Percentiles rank a stretch among this genome's conserved stretches.
Conservation (phyloP, 2,888 invertebrate genomes). For the Arge pagana region DNA sequence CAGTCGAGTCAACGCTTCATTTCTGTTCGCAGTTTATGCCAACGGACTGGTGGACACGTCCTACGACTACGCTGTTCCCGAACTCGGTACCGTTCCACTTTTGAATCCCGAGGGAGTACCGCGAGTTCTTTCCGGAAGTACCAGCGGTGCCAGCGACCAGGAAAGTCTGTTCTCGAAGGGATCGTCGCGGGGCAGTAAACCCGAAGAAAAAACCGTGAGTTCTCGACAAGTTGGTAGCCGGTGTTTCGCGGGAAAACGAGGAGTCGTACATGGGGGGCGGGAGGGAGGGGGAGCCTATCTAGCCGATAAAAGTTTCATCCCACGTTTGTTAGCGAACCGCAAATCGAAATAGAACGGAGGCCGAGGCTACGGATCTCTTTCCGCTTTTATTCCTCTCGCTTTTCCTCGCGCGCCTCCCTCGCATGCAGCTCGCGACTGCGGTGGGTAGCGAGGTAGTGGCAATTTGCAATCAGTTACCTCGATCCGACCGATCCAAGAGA, state of each 20-base stretch:
- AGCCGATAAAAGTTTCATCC: too few relatives aligned
- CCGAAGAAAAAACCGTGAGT: conserved; percentile 62
- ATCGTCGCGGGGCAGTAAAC: conserved; percentile 51
- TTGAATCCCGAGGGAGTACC: conserved; percentile 60
- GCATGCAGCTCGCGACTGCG: too few relatives aligned
- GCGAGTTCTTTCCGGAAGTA: conserved; percentile 47
- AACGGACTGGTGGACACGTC: conserved; percentile 63
- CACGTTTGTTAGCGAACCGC: too few relatives aligned
- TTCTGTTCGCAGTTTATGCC: conserved; percentile 48
- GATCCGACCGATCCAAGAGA: conserved; percentile 12
- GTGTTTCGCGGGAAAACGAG: too few relatives aligned
- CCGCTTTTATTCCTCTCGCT: too few relatives aligned
- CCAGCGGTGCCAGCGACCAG: conserved; percentile 59
- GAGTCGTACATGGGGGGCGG: too few relatives aligned
- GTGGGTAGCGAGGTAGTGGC: not conserved
- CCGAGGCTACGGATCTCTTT: too few relatives aligned
- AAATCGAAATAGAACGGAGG: too few relatives aligned
- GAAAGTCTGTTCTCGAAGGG: conserved; percentile 59
- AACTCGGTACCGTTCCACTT: conserved; percentile 72
- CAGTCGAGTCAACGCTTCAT: not conserved
- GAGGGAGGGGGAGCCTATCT: too few relatives aligned
- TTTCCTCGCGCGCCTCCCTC: too few relatives aligned
- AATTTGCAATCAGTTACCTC: conserved; percentile 19
- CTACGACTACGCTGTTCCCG: conserved; percentile 81
- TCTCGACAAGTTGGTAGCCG: too few relatives aligned